These are phyloP conservation scores for Gallinago solitaria DNA, from an alignment of 2,797 vertebrate species.

Conservation along the genomic window DNA sequence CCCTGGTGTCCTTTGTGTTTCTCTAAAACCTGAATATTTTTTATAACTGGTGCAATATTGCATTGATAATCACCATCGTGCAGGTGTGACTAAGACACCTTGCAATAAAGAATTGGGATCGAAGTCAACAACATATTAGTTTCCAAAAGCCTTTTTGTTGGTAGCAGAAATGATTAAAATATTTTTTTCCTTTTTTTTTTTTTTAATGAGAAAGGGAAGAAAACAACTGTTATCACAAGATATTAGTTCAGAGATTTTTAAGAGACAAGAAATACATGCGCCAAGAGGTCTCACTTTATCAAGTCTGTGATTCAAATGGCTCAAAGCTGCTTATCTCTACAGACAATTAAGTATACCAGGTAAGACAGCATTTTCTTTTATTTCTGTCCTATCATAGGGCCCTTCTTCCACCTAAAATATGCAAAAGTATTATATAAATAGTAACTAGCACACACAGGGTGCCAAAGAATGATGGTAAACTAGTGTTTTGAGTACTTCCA, in stretches of 20 bases:
- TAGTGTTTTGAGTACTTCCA: background rate
- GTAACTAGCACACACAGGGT: background rate
- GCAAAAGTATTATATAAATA: background rate
- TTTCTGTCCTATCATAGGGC: background rate
- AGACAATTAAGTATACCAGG: background rate
- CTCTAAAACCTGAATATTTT: background rate
- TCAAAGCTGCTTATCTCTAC: background rate
- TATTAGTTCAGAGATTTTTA: background rate
- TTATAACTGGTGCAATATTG: background rate
- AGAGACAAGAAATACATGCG: background rate
- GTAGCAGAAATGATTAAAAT: background rate
- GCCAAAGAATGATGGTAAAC: background rate
- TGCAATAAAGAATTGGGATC: background rate
- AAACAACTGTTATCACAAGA: background rate
- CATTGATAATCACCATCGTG: background rate
- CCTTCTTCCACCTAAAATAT: background rate
- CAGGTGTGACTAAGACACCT: background rate
- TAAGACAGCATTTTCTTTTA: background rate
- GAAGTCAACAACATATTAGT: background rate
- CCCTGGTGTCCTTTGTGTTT: background rate
- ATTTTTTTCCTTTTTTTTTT: background rate
- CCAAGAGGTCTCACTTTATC: background rate
- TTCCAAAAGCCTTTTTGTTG: background rate
- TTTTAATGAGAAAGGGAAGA: background rate
- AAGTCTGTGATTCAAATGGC: background rate